Conservation (phyloP, 2,888 invertebrate species). For the Pogonocherus hispidulus region DNA sequence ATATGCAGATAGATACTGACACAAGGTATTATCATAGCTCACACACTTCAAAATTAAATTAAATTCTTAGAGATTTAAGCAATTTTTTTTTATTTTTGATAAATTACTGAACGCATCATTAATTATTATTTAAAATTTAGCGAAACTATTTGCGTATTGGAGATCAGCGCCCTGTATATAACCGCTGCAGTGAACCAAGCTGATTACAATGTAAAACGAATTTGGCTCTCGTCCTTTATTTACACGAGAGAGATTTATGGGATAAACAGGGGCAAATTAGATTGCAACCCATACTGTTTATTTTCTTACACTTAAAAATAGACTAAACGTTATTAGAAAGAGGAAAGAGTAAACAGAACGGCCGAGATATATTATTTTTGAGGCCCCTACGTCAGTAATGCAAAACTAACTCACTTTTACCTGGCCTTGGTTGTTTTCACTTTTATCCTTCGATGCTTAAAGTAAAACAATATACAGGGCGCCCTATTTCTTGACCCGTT, state of each 20-base stretch:
- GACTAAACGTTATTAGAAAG: slow-evolving; percentile 17
- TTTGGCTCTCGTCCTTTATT: slow-evolving; percentile 7
- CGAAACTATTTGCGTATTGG: background rate
- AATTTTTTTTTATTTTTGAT: no score
- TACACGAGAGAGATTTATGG: slow-evolving; percentile 8
- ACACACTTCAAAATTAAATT: no score
- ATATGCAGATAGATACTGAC: no score
- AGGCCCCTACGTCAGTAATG: background rate
- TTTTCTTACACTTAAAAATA: slow-evolving; percentile 21
- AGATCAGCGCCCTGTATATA: background rate
- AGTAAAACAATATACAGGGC: no score
- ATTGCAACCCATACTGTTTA: slow-evolving; percentile 20
- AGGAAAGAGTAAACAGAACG: background rate
- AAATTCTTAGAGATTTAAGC: no score
- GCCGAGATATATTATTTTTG: background rate
- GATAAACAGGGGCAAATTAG: slow-evolving; percentile 18
- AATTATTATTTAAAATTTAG: no score
- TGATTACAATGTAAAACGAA: background rate
- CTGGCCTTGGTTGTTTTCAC: background rate
- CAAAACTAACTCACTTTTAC: background rate
- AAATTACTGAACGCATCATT: no score
- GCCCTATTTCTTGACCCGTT: no score
- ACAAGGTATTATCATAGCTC: no score
- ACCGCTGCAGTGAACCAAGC: background rate
- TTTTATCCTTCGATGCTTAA: background rate